phyloP scores from a whole-genome alignment of 2,113 vertebrate genomes.

The Oryzias melastigma region DNA sequence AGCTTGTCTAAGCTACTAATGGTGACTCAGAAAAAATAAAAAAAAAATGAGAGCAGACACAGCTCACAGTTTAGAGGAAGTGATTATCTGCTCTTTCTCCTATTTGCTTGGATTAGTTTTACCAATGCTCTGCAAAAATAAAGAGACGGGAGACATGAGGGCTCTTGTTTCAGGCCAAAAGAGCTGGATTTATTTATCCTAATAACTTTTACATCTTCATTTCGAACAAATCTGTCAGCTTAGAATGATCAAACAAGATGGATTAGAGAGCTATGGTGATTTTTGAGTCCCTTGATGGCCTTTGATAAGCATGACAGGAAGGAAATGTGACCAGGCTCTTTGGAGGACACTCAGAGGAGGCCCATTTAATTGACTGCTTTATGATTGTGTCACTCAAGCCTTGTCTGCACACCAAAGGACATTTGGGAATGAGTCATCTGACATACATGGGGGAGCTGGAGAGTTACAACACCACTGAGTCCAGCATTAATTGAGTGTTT shows the following conservation, averaged over 20 bases:
- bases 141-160: too few relatives aligned
- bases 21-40: slow-evolving; percentile 5
- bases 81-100: neutral
- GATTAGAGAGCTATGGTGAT: too few relatives aligned
- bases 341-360: slow-evolving; percentile 37
- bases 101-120: neutral
- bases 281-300: slow-evolving; percentile 4
- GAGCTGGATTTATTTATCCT: too few relatives aligned
- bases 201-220: too few relatives aligned
- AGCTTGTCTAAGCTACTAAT: slow-evolving; percentile 12
- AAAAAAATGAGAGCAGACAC: slow-evolving; percentile 5
- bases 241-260: too few relatives aligned
- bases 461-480: slow-evolving; percentile 1
- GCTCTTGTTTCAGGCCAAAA: too few relatives aligned
- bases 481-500: neutral
- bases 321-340: slow-evolving; percentile 10
- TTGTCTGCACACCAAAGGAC: slow-evolving; percentile 33
- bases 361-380: slow-evolving; percentile 51
- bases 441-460: slow-evolving; percentile 12
- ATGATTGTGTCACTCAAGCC: slow-evolving; percentile 47
- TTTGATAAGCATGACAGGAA: slow-evolving; percentile 1
- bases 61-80: neutral
- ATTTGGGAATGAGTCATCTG: slow-evolving; percentile 35
- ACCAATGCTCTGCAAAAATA: too few relatives aligned
- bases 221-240: too few relatives aligned